phyloP scores from a whole-genome alignment of 2,113 vertebrate genomes.

The Carollia perspicillata region DNA sequence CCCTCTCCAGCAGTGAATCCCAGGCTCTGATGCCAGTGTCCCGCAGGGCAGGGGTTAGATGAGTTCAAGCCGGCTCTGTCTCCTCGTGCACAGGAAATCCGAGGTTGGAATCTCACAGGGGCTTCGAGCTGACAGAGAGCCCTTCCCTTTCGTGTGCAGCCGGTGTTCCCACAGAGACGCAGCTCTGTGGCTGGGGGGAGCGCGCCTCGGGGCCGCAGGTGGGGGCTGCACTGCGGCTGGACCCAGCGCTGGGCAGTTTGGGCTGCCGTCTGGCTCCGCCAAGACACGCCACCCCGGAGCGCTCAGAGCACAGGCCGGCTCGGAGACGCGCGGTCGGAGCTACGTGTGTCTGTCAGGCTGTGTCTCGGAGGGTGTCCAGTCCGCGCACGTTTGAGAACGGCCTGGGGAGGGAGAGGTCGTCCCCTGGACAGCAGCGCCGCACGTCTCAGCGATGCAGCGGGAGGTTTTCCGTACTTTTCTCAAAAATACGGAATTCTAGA shows the following conservation, averaged over 20 bases:
- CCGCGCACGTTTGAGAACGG: neutral
- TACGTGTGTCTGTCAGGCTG: no score
- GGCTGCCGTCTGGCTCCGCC: neutral
- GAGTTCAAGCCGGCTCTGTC: neutral
- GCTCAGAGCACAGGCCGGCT: neutral
- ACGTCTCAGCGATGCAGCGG: neutral
- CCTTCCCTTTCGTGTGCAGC: neutral
- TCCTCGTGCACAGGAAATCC: neutral
- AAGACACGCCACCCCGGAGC: neutral
- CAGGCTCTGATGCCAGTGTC: no score
- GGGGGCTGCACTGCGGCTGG: neutral
- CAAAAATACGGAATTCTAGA: neutral
- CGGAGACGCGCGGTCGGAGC: neutral
- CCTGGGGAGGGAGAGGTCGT: neutral
- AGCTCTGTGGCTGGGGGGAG: neutral
- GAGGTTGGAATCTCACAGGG: neutral
- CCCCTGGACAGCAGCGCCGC: neutral
- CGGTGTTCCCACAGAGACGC: neutral
- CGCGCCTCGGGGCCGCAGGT: neutral
- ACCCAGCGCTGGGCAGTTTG: no score
- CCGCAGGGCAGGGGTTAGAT: neutral
- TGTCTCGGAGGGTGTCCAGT: neutral
- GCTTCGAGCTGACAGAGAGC: neutral
- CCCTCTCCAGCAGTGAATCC: neutral
- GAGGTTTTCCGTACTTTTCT: neutral